Percentiles rank a stretch among this genome's conserved stretches.
Conservation (phyloP, 2,113 vertebrate species). For the Indicator indicator region DNA sequence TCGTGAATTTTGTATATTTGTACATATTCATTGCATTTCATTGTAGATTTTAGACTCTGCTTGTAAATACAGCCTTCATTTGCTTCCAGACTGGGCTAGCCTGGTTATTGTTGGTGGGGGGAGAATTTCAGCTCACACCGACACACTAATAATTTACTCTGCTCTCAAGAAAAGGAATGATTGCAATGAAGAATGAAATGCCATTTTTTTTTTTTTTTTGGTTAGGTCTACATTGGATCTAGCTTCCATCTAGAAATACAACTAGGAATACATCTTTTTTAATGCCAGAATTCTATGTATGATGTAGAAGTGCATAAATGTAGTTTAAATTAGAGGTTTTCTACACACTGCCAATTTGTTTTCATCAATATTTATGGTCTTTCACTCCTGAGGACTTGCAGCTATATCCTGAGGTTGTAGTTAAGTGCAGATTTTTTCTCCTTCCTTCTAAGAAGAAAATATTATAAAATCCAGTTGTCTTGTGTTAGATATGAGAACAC, state of each 20-base stretch:
- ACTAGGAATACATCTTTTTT: not conserved
- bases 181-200: constrained; percentile 5
- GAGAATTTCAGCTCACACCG: no score
- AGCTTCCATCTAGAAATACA: not conserved
- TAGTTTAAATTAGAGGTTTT: not conserved
- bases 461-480: not conserved
- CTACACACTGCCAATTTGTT: not conserved
- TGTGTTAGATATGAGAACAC: not conserved
- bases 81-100: no score
- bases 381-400: not conserved
- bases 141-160: not conserved
- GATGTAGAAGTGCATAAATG: not conserved
- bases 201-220: constrained; percentile 24
- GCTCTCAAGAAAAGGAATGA: not conserved
- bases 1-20: no score
- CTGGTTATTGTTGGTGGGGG: no score
- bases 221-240: not conserved
- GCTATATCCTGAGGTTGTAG: not conserved
- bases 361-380: not conserved
- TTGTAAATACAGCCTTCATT: no score
- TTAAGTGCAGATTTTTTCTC: not conserved
- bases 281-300: not conserved
- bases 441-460: not conserved
- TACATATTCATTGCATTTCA: no score
- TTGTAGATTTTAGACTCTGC: no score